Conservation (phyloP, 1,140 invertebrate species). For the Luehdorfia chinensis region DNA sequence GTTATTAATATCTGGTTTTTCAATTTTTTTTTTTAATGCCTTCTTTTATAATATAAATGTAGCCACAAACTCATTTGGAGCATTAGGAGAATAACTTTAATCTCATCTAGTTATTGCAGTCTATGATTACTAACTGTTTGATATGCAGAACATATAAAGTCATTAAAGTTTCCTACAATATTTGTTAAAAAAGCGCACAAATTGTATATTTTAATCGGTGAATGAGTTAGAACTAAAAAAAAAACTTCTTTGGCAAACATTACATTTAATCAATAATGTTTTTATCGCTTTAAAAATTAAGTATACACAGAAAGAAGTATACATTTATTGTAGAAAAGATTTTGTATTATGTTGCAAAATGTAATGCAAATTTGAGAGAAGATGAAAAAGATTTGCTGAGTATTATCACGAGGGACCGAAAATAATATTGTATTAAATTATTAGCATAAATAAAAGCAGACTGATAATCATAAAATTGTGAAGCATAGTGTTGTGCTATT, state of each 20-base stretch:
- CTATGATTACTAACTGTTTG: too few relatives aligned
- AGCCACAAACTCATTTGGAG: too few relatives aligned
- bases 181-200: too few relatives aligned
- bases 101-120: too few relatives aligned
- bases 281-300: background rate
- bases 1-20: background rate
- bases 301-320: background rate
- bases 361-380: background rate
- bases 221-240: too few relatives aligned
- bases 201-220: too few relatives aligned
- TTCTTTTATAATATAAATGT: too few relatives aligned
- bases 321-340: background rate
- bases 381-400: slow-evolving; percentile 20
- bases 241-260: too few relatives aligned
- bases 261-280: too few relatives aligned
- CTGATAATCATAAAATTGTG: slow-evolving; percentile 41
- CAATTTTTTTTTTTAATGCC: background rate
- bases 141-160: too few relatives aligned
- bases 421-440: slow-evolving; percentile 35
- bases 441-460: slow-evolving; percentile 43
- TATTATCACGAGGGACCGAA: slow-evolving; percentile 52
- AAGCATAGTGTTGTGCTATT: slow-evolving; percentile 19
- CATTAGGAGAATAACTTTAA: too few relatives aligned
- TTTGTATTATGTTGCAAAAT: slow-evolving; percentile 5
- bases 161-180: too few relatives aligned